These are phyloP conservation scores for Metalampra italica DNA, from an alignment of 2,888 invertebrate genomes.

Conservation along the genomic window DNA sequence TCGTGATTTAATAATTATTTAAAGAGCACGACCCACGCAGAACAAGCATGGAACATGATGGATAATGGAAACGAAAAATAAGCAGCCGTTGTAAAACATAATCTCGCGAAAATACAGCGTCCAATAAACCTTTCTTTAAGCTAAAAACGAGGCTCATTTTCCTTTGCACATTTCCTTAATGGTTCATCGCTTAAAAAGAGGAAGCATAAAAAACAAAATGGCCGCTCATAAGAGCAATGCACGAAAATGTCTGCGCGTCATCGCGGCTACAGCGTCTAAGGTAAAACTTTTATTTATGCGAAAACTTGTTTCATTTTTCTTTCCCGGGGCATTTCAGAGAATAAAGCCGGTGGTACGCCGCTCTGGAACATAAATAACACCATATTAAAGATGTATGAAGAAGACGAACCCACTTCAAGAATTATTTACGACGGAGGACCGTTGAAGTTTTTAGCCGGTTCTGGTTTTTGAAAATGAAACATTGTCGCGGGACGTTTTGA, in stretches of 20 bases:
- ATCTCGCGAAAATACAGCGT: slow-evolving; percentile 11
- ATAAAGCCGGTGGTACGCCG: slow-evolving; percentile 39
- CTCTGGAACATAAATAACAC: slow-evolving; percentile 49
- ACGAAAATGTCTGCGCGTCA: slow-evolving; percentile 53
- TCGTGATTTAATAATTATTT: neutral
- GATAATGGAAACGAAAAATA: neutral
- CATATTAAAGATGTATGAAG: slow-evolving; percentile 56
- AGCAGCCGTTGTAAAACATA: slow-evolving; percentile 1
- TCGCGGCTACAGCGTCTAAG: slow-evolving; percentile 34
- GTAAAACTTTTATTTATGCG: slow-evolving; percentile 70
- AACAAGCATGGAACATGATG: too few relatives aligned
- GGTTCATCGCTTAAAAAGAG: slow-evolving; percentile 18
- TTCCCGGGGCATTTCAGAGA: slow-evolving; percentile 42
- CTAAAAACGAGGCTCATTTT: slow-evolving; percentile 17
- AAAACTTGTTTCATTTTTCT: slow-evolving; percentile 71
- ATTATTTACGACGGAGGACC: slow-evolving; percentile 37
- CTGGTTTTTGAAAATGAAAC: slow-evolving; percentile 1
- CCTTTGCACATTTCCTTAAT: slow-evolving; percentile 18
- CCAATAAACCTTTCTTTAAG: slow-evolving; percentile 17
- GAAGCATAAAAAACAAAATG: slow-evolving; percentile 29
- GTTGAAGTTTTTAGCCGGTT: slow-evolving; percentile 11
- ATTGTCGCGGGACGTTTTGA: too few relatives aligned
- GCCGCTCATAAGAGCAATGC: slow-evolving; percentile 37
- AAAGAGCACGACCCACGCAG: neutral
- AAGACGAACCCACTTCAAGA: slow-evolving; percentile 40